These are phyloP conservation scores for Dione juno DNA, from an alignment of 2,888 invertebrate genomes.

Conservation along the genomic window DNA sequence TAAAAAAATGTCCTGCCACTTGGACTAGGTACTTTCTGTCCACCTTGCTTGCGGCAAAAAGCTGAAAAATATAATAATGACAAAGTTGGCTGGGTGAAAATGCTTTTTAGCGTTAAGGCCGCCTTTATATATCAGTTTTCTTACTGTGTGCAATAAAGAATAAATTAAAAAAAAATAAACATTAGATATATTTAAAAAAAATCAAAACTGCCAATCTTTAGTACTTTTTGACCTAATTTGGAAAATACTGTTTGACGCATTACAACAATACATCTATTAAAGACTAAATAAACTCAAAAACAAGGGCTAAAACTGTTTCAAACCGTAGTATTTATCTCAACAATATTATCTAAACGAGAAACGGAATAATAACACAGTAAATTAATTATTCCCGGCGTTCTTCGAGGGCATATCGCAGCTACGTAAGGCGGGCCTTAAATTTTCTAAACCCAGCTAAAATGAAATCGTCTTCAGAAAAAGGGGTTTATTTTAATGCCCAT, in stretches of 20 bases:
- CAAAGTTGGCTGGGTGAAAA: no score
- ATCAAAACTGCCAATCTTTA: no score
- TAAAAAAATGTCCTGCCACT: no score
- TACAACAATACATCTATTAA: slow-evolving; percentile 13
- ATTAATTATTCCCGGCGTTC: slow-evolving; percentile 77
- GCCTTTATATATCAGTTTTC: no score
- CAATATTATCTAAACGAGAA: slow-evolving; percentile 71
- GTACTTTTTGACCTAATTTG: no score
- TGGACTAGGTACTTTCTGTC: no score
- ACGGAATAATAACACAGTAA: slow-evolving; percentile 76
- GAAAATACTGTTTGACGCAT: not conserved
- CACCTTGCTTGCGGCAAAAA: no score
- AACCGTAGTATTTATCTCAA: slow-evolving; percentile 52
- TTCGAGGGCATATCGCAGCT: slow-evolving; percentile 63
- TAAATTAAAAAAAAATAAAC: no score
- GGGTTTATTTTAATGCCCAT: slow-evolving; percentile 83
- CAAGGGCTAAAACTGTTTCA: slow-evolving; percentile 2
- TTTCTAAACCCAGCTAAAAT: slow-evolving; percentile 83
- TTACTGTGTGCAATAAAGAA: no score
- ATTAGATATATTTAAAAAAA: no score
- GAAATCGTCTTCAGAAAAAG: slow-evolving; percentile 81
- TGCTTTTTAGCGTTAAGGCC: no score
- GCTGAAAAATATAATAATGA: no score
- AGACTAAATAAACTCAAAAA: slow-evolving; percentile 3
- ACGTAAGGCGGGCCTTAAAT: slow-evolving; percentile 76